Evolutionary conservation across 37 sponge, comb jelly and placozoan species (phyloP), one percentile per base, ranked within the genome.

Genomic region (Beroe forskalii): DNA sequence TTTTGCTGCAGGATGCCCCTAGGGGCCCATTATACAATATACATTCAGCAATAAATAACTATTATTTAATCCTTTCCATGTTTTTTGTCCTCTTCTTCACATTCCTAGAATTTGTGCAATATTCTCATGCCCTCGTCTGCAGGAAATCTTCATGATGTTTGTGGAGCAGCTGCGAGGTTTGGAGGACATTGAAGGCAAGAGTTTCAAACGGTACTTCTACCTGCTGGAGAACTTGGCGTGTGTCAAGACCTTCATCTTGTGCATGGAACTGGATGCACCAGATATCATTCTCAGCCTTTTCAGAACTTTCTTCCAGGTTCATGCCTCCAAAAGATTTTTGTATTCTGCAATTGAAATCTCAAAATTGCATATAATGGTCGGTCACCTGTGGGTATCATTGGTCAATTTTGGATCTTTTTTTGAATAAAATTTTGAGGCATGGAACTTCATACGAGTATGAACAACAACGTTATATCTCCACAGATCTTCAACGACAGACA

Each of bases 81-180:
- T 12, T 48, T 48, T 48, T n/a, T n/a, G n/a, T n/a, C n/a, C n/a
- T n/a, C n/a, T n/a, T n/a, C n/a, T n/a, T n/a, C n/a, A n/a, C n/a
- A n/a, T n/a, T n/a, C n/a, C n/a, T n/a, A n/a, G n/a, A n/a, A n/a
- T n/a, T n/a, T n/a, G n/a, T n/a, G n/a, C n/a, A n/a, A n/a, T n/a
- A 17, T 48, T 48, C 55, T 48, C 12, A 48, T 12, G 6, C 12
- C 55, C 12, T 48, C 55, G 12, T 17, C 55, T 89, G 4, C 90
- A 96, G 96, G 90, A 67, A 25, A 95, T 94, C 3, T 93, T 96
- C 69, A 60, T 91, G 31, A 69, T 96, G 91, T 96, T 94, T 91
- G 92, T 96, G 23, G 67, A 40, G 27, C 94, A 93, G 61, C 90
- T 96, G 36, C 67, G 93, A 39, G 93, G 92, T 1, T 91, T 96